These are phyloP conservation scores for Xyliphius kryptos DNA, from an alignment of 2,113 vertebrate species.

Conservation along the genomic window DNA sequence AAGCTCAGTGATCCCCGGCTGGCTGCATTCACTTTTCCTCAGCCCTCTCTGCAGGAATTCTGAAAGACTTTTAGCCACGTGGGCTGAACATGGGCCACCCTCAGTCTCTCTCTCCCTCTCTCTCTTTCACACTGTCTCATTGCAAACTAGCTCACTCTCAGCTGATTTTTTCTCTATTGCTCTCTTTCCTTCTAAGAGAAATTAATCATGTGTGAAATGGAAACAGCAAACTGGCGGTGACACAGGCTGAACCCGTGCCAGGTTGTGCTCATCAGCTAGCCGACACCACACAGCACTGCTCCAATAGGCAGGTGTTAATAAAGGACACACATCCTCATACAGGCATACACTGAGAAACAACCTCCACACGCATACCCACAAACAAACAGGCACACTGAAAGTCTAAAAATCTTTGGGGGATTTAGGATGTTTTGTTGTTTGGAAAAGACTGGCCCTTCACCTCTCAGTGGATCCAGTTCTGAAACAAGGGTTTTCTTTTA, in stretches of 20 bases:
- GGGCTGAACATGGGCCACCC: conserved; percentile 54
- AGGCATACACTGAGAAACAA: conserved; percentile 18
- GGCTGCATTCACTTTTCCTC: conserved; percentile 98
- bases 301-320: conserved; percentile 99
- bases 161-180: conserved; percentile 58
- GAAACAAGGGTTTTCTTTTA: conserved; percentile 48
- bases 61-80: conserved; percentile 99
- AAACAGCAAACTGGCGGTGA: conserved; percentile 99
- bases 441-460: conserved; percentile 52
- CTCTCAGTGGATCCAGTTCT: conserved; percentile 51
- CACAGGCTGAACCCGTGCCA: conserved; percentile 97
- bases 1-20: conserved; percentile 98
- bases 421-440: conserved; percentile 61
- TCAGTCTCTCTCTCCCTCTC: conserved; percentile 17
- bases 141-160: conserved; percentile 10
- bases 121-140: conserved; percentile 7
- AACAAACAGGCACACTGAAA: conserved; percentile 5
- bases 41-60: conserved; percentile 99
- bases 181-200: conserved; percentile 69
- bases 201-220: conserved; percentile 99
- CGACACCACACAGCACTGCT: conserved; percentile 61
- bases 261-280: conserved; percentile 97
- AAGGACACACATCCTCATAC: conserved; percentile 84
- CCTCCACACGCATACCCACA: conserved; percentile 6
- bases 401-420: conserved; percentile 37